phyloP scores from a whole-genome alignment of 2,797 vertebrate genomes.

The Molossus alvarezi region DNA sequence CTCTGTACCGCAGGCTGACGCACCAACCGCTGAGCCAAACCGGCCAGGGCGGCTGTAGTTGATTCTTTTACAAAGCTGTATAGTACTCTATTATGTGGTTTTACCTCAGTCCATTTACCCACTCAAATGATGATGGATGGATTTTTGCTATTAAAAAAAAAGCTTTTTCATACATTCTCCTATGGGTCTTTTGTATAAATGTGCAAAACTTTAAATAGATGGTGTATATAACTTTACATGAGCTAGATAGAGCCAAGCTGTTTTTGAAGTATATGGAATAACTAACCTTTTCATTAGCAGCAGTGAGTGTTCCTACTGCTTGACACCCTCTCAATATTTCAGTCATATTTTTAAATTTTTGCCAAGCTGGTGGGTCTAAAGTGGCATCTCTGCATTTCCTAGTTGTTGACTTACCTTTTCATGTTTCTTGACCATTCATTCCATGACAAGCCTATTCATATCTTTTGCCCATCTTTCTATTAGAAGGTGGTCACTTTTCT shows the following conservation, averaged over 20 bases:
- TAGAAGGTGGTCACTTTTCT: not conserved
- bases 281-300: not conserved
- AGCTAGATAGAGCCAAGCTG: not conserved
- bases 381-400: not conserved
- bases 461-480: not conserved
- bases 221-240: not conserved
- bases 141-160: constrained; percentile 1
- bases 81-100: not conserved
- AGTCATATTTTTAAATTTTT: not conserved
- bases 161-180: constrained; percentile 18
- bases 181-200: not conserved
- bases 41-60: too few relatives aligned
- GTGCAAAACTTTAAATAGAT: not conserved
- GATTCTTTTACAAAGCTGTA: constrained; percentile 26
- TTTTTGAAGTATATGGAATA: not conserved
- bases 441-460: not conserved
- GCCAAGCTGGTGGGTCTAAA: not conserved
- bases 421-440: not conserved
- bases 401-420: not conserved
- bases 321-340: not conserved
- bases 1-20: too few relatives aligned
- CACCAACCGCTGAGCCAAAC: too few relatives aligned
- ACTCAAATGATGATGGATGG: not conserved
- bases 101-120: not conserved
- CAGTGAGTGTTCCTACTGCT: not conserved